Base-by-base conservation (phyloP, 2,888 invertebrate genomes). In the Rhamphomyia laevipes region DNA sequence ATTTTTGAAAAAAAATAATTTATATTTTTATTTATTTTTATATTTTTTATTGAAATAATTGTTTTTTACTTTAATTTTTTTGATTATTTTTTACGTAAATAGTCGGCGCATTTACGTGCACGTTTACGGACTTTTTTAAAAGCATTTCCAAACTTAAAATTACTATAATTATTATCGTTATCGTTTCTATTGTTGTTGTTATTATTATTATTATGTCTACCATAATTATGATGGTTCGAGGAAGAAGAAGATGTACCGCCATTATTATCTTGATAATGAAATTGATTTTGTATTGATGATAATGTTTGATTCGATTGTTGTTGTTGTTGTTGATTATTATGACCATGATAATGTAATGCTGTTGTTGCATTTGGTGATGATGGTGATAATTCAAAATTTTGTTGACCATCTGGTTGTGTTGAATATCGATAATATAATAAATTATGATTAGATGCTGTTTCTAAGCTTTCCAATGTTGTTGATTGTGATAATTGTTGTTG, bases 91-190 rank as follows among this genome's bases (percentile, higher is more conserved):
- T 67, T 69, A 57, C 67, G 68, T 54, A 70, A 58, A 53, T 67
- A 68, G 42, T 68, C 68, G 41, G 69, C 65, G 61, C 65, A 70
- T 61, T 70, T 70, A 57, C 68, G 65, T 56, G 70, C 71, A 53
- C 70, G 66, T 58, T 64, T 70, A 56, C 70, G 64, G 49, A 70
- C 68, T 53, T 61, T 59, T 52, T 62, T 66, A 16, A 68, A 57
- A 49, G 68, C 68, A 50, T 60, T 67, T 51, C 65, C 63, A 54
- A 68, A 57, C 55, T 67, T 68, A 53, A 66, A 66, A 51, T 65
- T 67, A 50, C 23, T 27, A 27, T 27, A 6, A 27, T 27, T 9
- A 9, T 40, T 40, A 40, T 40, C 40, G 17, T 40, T 40, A 21
- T 12, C 18, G 5, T 40, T 18, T 16, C 31, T 27, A 27, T 27